These are phyloP conservation scores for Penaeus chinensis DNA, from an alignment of 1,140 invertebrate genomes.

Conservation along the genomic window DNA sequence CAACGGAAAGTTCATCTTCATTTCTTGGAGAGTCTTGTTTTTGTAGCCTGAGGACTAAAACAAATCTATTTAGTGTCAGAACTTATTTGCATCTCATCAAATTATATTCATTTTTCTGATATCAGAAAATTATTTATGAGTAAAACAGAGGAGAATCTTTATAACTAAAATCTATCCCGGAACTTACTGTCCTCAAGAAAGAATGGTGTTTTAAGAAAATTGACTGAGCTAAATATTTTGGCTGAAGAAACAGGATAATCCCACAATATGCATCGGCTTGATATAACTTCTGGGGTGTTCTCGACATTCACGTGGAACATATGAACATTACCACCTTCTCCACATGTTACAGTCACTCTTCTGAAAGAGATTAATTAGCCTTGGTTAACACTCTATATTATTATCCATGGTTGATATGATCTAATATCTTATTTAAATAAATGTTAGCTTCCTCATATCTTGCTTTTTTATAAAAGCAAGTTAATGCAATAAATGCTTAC, in stretches of 20 bases:
- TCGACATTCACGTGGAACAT: slow-evolving; percentile 38
- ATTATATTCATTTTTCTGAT: too few relatives aligned
- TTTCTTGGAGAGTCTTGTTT: background rate
- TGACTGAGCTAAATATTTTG: slow-evolving; percentile 18
- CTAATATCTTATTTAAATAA: too few relatives aligned
- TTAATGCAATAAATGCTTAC: too few relatives aligned
- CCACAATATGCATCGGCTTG: slow-evolving; percentile 26
- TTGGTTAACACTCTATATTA: too few relatives aligned
- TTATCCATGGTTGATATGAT: too few relatives aligned
- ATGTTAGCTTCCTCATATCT: too few relatives aligned
- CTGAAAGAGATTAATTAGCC: slow-evolving; percentile 4
- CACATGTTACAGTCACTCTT: slow-evolving; percentile 24
- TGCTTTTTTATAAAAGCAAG: too few relatives aligned
- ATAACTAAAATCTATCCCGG: background rate
- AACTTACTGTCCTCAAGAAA: slow-evolving; percentile 22
- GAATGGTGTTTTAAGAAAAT: background rate
- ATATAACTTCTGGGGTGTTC: slow-evolving; percentile 9
- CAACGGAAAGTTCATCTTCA: background rate
- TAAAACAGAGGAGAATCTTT: too few relatives aligned
- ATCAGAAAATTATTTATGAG: too few relatives aligned
- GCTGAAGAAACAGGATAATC: slow-evolving; percentile 45
- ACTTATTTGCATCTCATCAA: background rate
- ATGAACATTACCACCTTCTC: slow-evolving; percentile 36
- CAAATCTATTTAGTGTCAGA: background rate
- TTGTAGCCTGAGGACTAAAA: background rate